A percentile compares a stretch with the other conserved stretches of the same genome.
phyloP scores from a whole-genome alignment of 2,113 vertebrate species.

The cat (Felis catus) region DNA sequence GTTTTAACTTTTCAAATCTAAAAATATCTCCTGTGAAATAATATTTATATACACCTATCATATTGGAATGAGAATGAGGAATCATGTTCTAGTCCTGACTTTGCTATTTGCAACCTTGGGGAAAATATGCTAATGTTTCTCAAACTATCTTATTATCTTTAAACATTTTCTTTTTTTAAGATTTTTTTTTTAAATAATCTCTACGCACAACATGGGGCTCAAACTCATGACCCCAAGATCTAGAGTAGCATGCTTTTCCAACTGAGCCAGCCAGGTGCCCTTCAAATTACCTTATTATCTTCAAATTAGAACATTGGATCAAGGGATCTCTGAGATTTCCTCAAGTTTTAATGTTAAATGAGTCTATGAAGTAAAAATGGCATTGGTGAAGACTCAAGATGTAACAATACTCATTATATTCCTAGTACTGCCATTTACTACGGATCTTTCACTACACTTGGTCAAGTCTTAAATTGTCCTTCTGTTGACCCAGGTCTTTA shows the following conservation, averaged over 20 bases:
- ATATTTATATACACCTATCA: not conserved
- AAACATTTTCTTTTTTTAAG: not conserved
- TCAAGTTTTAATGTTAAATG: not conserved
- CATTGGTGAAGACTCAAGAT: not conserved
- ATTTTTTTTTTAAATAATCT: too few species aligned
- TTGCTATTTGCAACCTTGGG: not conserved
- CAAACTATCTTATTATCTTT: not conserved
- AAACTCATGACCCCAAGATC: too few species aligned
- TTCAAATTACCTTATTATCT: not conserved
- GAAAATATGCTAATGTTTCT: not conserved
- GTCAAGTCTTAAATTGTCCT: not conserved
- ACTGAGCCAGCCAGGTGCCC: too few species aligned
- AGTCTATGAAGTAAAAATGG: not conserved
- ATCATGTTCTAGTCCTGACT: not conserved
- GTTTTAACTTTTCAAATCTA: conserved; percentile 28
- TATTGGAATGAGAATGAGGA: not conserved
- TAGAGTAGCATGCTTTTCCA: too few species aligned
- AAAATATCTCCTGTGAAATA: not conserved
- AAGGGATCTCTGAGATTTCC: not conserved
- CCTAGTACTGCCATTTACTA: not conserved
- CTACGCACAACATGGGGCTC: too few species aligned
- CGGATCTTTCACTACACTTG: not conserved
- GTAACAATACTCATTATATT: not conserved
- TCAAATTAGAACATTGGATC: not conserved
- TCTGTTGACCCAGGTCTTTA: not conserved